phyloP scores from a whole-genome alignment of 2,113 vertebrate genomes.

The Pseudopipra pipra region DNA sequence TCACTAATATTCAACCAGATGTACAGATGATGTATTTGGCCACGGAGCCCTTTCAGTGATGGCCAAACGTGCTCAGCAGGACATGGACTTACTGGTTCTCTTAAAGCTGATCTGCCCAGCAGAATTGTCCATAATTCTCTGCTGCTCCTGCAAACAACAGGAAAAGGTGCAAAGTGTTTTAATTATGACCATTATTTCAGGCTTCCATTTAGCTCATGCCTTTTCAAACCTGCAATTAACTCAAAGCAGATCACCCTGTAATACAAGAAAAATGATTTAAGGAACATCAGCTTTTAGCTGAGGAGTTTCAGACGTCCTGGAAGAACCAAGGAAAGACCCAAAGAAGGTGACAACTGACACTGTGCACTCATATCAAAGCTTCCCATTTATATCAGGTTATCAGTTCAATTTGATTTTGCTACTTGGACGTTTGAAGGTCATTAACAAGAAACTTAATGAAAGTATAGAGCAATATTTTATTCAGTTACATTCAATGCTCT shows the following conservation, averaged over 20 bases:
- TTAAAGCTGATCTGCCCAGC: conserved; percentile 89
- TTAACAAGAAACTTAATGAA: background rate
- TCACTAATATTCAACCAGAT: background rate
- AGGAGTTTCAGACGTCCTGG: background rate
- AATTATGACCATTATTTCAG: background rate
- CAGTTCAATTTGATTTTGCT: background rate
- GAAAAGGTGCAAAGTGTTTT: background rate
- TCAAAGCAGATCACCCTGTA: background rate
- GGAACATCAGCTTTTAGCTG: background rate
- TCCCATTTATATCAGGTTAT: background rate
- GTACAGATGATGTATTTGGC: background rate
- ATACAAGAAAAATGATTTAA: background rate
- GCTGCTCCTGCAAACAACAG: conserved; percentile 83
- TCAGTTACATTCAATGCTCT: background rate
- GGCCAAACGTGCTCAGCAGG: background rate
- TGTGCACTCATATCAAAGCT: background rate
- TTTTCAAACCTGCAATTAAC: background rate
- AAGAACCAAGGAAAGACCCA: background rate
- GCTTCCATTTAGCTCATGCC: background rate
- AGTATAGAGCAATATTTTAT: background rate
- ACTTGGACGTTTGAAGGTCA: background rate
- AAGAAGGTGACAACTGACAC: background rate
- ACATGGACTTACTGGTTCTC: conserved; percentile 85
- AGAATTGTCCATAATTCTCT: conserved; percentile 95
- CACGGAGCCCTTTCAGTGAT: background rate